phyloP scores from a whole-genome alignment of 2,797 vertebrate species.

The Microctenopoma lineatum region DNA sequence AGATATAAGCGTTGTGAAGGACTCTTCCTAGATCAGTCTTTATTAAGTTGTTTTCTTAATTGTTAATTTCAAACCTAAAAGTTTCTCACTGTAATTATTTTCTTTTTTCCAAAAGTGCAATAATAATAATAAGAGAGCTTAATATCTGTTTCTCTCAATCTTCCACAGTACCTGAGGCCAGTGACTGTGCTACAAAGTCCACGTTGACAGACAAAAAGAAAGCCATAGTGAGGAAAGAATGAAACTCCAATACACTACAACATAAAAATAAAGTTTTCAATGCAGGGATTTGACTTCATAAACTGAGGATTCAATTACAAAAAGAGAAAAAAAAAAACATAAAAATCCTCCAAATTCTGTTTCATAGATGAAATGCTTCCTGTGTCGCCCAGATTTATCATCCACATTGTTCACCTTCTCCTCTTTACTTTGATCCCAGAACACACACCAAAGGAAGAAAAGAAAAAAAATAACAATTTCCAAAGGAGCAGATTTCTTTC shows the following conservation, averaged over 20 bases:
- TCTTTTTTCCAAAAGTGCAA: constrained; percentile 83
- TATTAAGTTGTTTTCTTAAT: constrained; percentile 77
- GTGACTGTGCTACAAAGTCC: constrained; percentile 87
- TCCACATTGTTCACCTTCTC: constrained; percentile 77
- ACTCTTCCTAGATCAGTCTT: constrained; percentile 82
- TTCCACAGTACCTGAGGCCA: constrained; percentile 88
- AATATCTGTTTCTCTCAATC: constrained; percentile 80
- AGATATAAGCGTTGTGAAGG: constrained; percentile 77
- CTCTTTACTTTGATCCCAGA: constrained; percentile 79
- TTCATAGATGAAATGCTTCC: constrained; percentile 82
- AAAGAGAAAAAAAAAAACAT: constrained; percentile 58
- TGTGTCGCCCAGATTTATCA: constrained; percentile 74
- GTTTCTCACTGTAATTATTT: constrained; percentile 70
- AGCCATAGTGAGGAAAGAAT: constrained; percentile 70
- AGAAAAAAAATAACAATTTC: constrained; percentile 58
- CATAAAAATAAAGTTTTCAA: constrained; percentile 81
- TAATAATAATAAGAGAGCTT: constrained; percentile 84
- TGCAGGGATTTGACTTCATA: constrained; percentile 75
- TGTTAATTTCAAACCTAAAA: constrained; percentile 80
- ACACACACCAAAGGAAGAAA: constrained; percentile 76
- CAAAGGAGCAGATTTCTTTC: constrained; percentile 76
- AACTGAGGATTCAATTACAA: constrained; percentile 78
- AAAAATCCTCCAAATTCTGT: constrained; percentile 74
- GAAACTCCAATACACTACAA: constrained; percentile 84
- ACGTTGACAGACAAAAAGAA: constrained; percentile 77